Base-by-base conservation (phyloP, 2,113 vertebrate species). In the Acanthisitta chloris region DNA sequence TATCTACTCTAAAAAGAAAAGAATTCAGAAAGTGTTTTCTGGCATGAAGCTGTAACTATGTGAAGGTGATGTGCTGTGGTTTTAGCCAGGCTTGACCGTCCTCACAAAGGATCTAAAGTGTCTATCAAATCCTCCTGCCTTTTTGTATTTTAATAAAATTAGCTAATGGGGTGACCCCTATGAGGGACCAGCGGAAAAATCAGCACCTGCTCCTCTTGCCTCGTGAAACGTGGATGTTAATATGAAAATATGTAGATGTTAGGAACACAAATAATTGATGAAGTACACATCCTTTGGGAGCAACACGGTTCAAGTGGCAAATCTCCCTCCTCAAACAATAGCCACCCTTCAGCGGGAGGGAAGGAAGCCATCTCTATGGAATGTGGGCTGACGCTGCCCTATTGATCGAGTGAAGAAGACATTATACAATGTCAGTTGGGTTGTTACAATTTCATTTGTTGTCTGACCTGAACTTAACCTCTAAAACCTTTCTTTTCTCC, bases 361-460 rank as follows among this genome's bases (percentile, higher is more conserved):
- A 96, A 98, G 98, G 97, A 97, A 97, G 97, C 98, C 98, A 98
- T 98, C 98, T 98, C 98, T 98, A 98, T 98, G 98, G 98, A 97
- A 98, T 98, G 98, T 92, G 97, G 97, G 96, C 97, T 96, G 97
- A 97, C 97, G 97, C 97, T 97, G 97, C 97, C 98, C 98, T 98
- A 98, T 98, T 98, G 98, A 98, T 98, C 97, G 74, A 95, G 96
- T 95, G 97, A 98, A 98, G 98, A 98, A 98, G 98, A 98, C 98
- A 98, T 98, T 98, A 98, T 97, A 98, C 98, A 97, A 90, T 98
- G 98, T 98, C 98, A 98, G 94, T 97, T 97, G 97, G 97, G 93
- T 98, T 98, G 98, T 98, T 98, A 98, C 98, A 98, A 98, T 98
- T 98, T 98, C 98, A 98, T 98, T 98, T 98, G 97, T 97, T 55